Evolutionary conservation across 1,140 invertebrate species (phyloP), one percentile per base, ranked within the genome.

Genomic region (Gonatopus flavifemur): DNA sequence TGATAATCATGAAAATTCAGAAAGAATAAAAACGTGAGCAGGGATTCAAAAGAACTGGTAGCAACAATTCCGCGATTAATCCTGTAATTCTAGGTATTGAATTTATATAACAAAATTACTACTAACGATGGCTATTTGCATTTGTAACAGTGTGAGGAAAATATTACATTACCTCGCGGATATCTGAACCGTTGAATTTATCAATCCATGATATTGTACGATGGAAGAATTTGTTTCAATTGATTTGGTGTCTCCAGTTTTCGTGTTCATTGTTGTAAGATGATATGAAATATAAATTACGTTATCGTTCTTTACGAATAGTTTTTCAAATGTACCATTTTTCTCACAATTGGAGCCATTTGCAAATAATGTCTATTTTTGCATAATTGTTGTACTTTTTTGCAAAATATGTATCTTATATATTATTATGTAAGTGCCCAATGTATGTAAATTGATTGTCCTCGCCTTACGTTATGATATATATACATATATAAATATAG

Each of bases 311-410:
- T n/a, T n/a, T n/a, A n/a, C n/a, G n/a, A n/a, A n/a, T n/a, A n/a
- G n/a, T n/a, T 33, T 33, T 7, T 6, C 32, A 33, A 33, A 33
- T 13, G 15, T 33, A 5, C 13, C 9, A 33, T 33, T 6, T 13
- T 33, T 33, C n/a, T 33, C 13, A 33, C 5, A 33, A 13, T 15
- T 33, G n/a, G 5, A 13, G 15, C 13, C 15, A 24, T 38, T 32
- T 20, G 16, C 43, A 50, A 39, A 48, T 55, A 53, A 64, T 50
- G 30, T 66, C 58, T 70, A 71, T 71, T 70, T 71, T 72, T 71
- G 62, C 67, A 74, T 72, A 63, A 67, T 60, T 72, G 49, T 72
- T 70, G 64, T 65, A 54, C 65, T 71, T 49, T 49, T 74, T 69
- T 70, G 57, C 55, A 64, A 70, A 69, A 66, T 63, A 59, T 72